Base-by-base conservation (phyloP, 2,113 vertebrate species). In the Bolborhynchus lineola region DNA sequence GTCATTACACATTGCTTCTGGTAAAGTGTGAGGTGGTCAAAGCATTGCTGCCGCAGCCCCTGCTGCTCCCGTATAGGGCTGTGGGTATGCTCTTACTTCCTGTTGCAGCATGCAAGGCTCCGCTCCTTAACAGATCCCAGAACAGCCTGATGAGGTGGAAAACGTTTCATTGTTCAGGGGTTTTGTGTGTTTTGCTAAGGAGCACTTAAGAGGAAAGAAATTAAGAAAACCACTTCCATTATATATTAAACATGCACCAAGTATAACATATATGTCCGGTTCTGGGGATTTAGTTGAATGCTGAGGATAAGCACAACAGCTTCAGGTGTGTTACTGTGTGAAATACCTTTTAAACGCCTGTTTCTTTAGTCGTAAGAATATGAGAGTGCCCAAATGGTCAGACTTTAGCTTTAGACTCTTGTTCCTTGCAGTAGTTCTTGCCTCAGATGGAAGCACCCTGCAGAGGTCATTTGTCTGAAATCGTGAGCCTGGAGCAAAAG, bases 251-350 rank as follows among this genome's bases (percentile, higher is more conserved):
- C 0, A 0, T 39, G 10, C 24, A 18, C 57, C 13, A n/a, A 9
- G 8, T 49, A 2, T 49, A 16, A 39, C 0, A 0, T 42, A 5
- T 16, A 0, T 64, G 35, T 10, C 4, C 1, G 18, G 9, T 88
- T 88, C 37, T 86, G 35, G 68, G 47, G 13, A 12, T 77, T 92
- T 93, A 13, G 42, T 88, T 75, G 21, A 39, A 37, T 62, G 42
- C 16, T 44, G 41, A 68, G 18, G 64, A 50, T 60, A 77, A 62
- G 44, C 44, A 33, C 35, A 57, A 11, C 44, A 57, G 12, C 59
- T 86, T 86, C 26, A 39, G 49, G 31, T 2, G 0, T 47, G 20
- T 42, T 75, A 10, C 2, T 82, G 11, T 19, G 5, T 52, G 26
- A 65, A 74, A 52, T 44, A 23, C 8, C 37, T 88, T 83, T 53